These are phyloP conservation scores for Sinocyclocheilus maitianheensis DNA, from an alignment of 2,113 vertebrate species.

Conservation along the genomic window DNA sequence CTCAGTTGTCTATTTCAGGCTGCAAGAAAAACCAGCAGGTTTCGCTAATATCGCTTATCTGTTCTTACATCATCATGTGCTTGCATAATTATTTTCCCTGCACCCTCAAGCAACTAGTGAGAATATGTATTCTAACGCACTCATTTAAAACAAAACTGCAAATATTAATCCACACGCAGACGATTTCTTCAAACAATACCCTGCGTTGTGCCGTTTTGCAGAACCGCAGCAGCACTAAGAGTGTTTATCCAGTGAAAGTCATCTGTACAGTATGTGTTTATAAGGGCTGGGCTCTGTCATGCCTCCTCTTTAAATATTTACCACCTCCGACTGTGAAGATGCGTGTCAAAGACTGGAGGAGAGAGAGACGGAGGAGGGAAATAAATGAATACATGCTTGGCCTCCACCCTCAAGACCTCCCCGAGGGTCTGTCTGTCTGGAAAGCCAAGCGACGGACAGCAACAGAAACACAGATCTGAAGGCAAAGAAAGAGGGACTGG, in stretches of 20 bases:
- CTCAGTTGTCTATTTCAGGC: background rate
- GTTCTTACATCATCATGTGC: conserved; percentile 9
- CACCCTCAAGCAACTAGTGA: background rate
- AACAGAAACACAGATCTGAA: conserved; percentile 34
- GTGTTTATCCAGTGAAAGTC: conserved; percentile 29
- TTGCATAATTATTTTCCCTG: conserved; percentile 5
- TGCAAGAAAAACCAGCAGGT: background rate
- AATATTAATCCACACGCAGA: conserved; percentile 2
- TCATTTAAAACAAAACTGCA: background rate
- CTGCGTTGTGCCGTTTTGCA: background rate
- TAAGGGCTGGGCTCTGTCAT: conserved; percentile 67
- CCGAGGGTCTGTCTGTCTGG: conserved; percentile 69
- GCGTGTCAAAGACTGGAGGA: conserved; percentile 65
- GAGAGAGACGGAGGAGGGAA: conserved; percentile 60
- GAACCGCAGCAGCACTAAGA: background rate
- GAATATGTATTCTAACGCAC: background rate
- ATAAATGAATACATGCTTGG: conserved; percentile 75
- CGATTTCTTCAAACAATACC: background rate
- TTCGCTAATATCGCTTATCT: background rate
- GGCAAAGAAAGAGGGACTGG: conserved; percentile 33
- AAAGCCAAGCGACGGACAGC: conserved; percentile 48
- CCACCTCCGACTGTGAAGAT: conserved; percentile 74
- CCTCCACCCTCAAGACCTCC: conserved; percentile 58
- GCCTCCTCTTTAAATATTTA: conserved; percentile 78
- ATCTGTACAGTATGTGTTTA: conserved; percentile 49